Evolutionary conservation across 2,888 invertebrate genomes (phyloP), one percentile per base, ranked within the genome.

Genomic region (Xestia sexstrigata): DNA sequence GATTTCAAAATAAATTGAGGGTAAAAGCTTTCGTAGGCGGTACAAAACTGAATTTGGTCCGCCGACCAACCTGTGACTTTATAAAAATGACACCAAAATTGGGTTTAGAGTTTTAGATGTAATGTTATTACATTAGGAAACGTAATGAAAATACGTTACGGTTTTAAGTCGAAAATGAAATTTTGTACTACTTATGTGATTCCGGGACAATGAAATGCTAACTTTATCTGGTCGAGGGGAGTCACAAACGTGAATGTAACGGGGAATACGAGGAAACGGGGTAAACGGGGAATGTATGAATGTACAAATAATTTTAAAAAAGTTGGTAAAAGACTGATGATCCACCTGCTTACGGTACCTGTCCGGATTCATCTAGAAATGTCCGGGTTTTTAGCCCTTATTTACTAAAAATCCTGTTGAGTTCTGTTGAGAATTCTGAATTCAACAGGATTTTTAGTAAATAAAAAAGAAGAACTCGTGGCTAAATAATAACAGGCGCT

Each of bases 11-110:
- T 65, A 79, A 87, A 87, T 87, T 86, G 81, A 84, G 75, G 86
- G 62, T 87, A 84, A 87, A 87, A 87, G 87, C 86, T 87, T 87
- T 86, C 49, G 15, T 47, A 67, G 79, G 49, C 49, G 67, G 20
- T n/a, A 71, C 63, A 58, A 81, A 87, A 87, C 79, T 79, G 84
- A 87, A 81, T 87, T 87, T 72, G 23, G 79, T 65, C 78, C 70
- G 49, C 60, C 66, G 45, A 70, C 60, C 79, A 49, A 84, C 66
- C 71, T 72, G 66, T 66, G 66, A 45, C 76, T 81, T 74, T 49
- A 74, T 74, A 78, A 87, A 83, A 84, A 81, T 79, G 67, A 1
- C n/a, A 58, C 55, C 30, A 71, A 84, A 83, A 83, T 83, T 83
- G 78, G 58, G 49, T 81, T 84, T 47, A 45, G 62, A 45, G 39